Evolutionary conservation across 2,888 invertebrate species (phyloP).

Genomic region (Hofmannophila pseudospretella): DNA sequence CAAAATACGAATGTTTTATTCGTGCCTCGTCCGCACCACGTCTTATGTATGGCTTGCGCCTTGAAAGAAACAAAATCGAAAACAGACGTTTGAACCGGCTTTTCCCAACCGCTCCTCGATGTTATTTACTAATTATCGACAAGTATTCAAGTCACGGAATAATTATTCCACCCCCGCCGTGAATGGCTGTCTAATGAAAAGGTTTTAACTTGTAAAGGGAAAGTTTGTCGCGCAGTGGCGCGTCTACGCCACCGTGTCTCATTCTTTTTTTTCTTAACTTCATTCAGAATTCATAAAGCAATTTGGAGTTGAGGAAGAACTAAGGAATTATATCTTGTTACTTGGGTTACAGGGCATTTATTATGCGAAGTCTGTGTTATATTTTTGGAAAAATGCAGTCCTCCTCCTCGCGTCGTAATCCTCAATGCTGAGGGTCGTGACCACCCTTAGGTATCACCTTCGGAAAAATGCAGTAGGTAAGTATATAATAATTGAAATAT

Average conservation of each 20-base stretch:
- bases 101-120: constrained; percentile 10
- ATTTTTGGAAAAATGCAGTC: too few species aligned
- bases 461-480: too few species aligned
- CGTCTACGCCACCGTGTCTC: constrained; percentile 3
- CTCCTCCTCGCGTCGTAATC: too few species aligned
- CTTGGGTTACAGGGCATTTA: neutral
- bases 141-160: constrained; percentile 19
- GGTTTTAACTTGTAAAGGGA: constrained; percentile 15
- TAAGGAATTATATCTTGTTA: neutral
- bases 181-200: constrained; percentile 15
- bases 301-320: constrained; percentile 5
- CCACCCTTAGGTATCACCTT: too few species aligned
- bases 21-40: too few species aligned
- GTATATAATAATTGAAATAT: too few species aligned
- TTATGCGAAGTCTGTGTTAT: neutral
- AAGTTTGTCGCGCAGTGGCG: constrained; percentile 12
- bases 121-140: constrained; percentile 13
- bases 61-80: too few species aligned
- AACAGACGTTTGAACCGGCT: too few species aligned
- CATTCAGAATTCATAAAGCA: constrained; percentile 20
- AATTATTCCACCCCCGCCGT: constrained; percentile 13
- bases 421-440: too few species aligned
- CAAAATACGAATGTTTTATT: too few species aligned
- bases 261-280: constrained; percentile 15
- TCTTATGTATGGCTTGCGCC: too few species aligned